A percentile compares a stretch with the other conserved stretches of the same genome.
phyloP scores from a whole-genome alignment of 2,888 invertebrate species.

The Neria commutata region DNA sequence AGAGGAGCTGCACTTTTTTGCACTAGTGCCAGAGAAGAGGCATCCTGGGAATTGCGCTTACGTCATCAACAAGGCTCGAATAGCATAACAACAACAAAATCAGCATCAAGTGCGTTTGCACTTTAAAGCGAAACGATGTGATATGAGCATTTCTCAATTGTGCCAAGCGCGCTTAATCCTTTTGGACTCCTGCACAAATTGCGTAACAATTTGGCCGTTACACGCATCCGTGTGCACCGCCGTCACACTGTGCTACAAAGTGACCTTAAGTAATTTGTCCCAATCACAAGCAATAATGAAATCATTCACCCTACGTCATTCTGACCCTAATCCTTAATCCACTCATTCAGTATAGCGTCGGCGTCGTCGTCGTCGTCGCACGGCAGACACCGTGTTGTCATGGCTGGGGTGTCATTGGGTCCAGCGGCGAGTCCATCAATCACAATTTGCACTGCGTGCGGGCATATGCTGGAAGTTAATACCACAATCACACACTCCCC shows the following conservation, averaged over 20 bases:
- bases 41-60: not conserved
- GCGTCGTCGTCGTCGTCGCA: too few relatives aligned
- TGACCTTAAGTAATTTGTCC: conserved; percentile 2
- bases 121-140: not conserved
- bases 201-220: not conserved
- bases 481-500: too few relatives aligned
- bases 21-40: not conserved
- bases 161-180: not conserved
- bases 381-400: not conserved
- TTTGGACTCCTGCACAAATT: not conserved
- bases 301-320: not conserved
- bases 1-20: not conserved
- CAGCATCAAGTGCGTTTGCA: not conserved
- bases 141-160: not conserved
- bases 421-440: conserved; percentile 2
- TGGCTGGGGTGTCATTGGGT: not conserved
- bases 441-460: not conserved
- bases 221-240: not conserved
- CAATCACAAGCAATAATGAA: conserved; percentile 1
- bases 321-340: not conserved
- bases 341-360: too few relatives aligned
- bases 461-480: conserved; percentile 2
- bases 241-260: not conserved
- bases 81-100: too few relatives aligned
- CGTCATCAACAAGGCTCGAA: too few relatives aligned